These are phyloP conservation scores for Drepana arcuata DNA, from an alignment of 1,140 invertebrate species.

Conservation along the genomic window DNA sequence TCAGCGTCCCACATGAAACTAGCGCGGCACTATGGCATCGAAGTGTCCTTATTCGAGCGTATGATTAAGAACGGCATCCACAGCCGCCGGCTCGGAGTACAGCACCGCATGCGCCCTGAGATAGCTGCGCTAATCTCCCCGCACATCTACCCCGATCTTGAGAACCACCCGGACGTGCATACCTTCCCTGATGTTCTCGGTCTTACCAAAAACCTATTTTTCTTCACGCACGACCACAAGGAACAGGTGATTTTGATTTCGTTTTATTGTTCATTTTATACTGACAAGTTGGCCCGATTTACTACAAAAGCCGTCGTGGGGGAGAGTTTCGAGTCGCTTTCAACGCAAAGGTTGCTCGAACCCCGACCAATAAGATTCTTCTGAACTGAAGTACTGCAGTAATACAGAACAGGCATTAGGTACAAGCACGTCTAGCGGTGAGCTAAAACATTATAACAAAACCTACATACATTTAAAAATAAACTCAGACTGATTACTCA, in stretches of 20 bases:
- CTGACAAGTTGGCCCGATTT: too few species aligned
- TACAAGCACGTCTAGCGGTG: too few species aligned
- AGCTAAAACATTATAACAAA: too few species aligned
- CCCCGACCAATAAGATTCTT: too few species aligned
- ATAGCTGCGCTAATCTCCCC: constrained; percentile 76
- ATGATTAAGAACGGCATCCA: constrained; percentile 75
- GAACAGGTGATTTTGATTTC: constrained; percentile 68
- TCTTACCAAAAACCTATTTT: constrained; percentile 73
- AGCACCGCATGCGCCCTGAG: constrained; percentile 80
- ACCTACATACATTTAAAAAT: too few species aligned
- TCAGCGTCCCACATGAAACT: constrained; percentile 74
- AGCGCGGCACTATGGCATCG: constrained; percentile 74
- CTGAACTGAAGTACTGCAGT: too few species aligned
- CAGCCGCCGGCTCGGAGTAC: constrained; percentile 69
- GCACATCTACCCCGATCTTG: constrained; percentile 74
- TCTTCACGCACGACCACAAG: constrained; percentile 72
- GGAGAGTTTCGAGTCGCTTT: too few species aligned
- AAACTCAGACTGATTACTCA: too few species aligned
- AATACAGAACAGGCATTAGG: too few species aligned
- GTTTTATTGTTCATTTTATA: too few species aligned
- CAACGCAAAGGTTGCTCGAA: too few species aligned
- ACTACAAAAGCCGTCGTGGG: too few species aligned
- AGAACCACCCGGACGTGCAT: constrained; percentile 71
- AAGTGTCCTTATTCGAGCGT: constrained; percentile 83
- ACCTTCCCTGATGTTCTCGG: constrained; percentile 69